Conservation (phyloP, 2,888 invertebrate genomes). For the Coleophora deauratella region DNA sequence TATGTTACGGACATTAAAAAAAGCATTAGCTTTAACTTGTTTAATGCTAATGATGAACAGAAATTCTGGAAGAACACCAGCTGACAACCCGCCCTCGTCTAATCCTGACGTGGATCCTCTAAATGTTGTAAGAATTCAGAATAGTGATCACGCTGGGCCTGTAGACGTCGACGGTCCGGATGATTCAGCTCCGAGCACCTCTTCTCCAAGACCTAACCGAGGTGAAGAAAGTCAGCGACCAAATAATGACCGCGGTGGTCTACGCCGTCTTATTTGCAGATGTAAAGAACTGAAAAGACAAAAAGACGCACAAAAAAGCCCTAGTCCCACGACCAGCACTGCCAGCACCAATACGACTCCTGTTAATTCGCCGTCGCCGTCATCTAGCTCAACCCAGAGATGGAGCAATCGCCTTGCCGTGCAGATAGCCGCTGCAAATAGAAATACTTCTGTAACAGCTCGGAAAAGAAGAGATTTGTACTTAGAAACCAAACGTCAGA, state of each 20-base stretch:
- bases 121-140: constrained; percentile 55
- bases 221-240: constrained; percentile 1
- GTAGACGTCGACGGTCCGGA: constrained; percentile 56
- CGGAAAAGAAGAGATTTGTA: constrained; percentile 53
- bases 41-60: constrained; percentile 63
- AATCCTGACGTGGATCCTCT: constrained; percentile 41
- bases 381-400: constrained; percentile 24
- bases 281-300: too few species aligned
- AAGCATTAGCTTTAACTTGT: constrained; percentile 61
- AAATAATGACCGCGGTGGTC: neutral
- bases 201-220: constrained; percentile 5
- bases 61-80: constrained; percentile 28
- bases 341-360: constrained; percentile 17
- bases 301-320: constrained; percentile 1
- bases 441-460: constrained; percentile 56
- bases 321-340: constrained; percentile 22
- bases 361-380: constrained; percentile 20
- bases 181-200: constrained; percentile 29
- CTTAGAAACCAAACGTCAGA: constrained; percentile 47
- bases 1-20: constrained; percentile 61
- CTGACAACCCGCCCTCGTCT: constrained; percentile 30
- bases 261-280: too few species aligned
- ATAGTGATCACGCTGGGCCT: constrained; percentile 53
- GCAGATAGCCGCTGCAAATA: constrained; percentile 62
- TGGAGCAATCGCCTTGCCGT: constrained; percentile 65